Evolutionary conservation across 2,113 vertebrate genomes (phyloP).

Genomic region (Melanocharis versteri): DNA sequence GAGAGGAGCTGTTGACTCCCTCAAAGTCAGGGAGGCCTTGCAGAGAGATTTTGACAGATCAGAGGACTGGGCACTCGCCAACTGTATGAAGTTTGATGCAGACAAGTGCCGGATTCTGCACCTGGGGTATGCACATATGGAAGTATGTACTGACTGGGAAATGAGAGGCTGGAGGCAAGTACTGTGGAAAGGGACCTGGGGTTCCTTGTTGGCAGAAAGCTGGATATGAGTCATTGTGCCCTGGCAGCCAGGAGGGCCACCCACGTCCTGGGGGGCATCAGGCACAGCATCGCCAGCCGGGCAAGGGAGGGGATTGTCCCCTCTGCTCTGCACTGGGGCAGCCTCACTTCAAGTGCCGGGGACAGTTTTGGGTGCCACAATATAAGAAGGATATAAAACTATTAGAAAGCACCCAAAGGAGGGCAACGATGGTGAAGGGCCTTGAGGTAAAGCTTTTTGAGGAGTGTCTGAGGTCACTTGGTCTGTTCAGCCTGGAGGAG

Average conservation of each 20-base stretch:
- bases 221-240: not conserved
- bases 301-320: not conserved
- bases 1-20: not conserved
- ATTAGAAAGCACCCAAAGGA: not conserved
- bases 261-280: rapidly evolving
- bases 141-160: no score
- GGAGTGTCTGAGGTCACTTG: not conserved
- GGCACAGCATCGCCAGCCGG: rapidly evolving
- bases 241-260: not conserved
- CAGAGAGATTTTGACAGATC: not conserved
- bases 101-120: not conserved
- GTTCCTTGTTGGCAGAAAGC: not conserved
- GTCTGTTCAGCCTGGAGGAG: not conserved
- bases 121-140: no score
- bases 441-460: rapidly evolving
- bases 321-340: not conserved
- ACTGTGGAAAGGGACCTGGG: not conserved
- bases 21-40: not conserved
- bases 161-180: not conserved
- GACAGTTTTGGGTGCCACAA: not conserved
- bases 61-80: not conserved
- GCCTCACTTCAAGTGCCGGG: not conserved
- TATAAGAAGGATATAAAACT: not conserved
- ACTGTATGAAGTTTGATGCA: not conserved
- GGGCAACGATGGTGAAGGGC: not conserved